phyloP scores from a whole-genome alignment of 2,888 invertebrate genomes.

The Lasioglossum calceatum region DNA sequence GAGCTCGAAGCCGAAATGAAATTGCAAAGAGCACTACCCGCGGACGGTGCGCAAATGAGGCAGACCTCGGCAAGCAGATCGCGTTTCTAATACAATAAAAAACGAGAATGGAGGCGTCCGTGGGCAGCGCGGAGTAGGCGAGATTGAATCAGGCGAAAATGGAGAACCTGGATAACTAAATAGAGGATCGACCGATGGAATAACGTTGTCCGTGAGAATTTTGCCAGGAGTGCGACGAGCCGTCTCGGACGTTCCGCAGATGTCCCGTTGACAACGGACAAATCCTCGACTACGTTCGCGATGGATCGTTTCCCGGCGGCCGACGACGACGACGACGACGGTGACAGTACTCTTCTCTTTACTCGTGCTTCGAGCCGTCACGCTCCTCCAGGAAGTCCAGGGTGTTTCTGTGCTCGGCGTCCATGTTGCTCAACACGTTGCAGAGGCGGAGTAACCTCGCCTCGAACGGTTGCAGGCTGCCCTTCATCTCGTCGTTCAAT shows the following conservation, averaged over 20 bases:
- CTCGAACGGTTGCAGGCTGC: conserved; percentile 60
- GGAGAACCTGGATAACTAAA: neutral
- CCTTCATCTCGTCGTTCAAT: conserved; percentile 52
- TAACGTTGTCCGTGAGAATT: conserved; percentile 44
- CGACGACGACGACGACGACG: conserved; percentile 8
- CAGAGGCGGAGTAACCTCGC: conserved; percentile 71
- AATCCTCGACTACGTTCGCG: neutral
- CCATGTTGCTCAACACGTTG: conserved; percentile 63
- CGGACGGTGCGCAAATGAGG: neutral
- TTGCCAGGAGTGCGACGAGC: conserved; percentile 13
- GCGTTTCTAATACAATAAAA: neutral
- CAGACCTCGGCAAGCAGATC: neutral
- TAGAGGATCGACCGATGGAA: conserved; percentile 21
- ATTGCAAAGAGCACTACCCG: neutral
- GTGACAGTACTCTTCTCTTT: conserved; percentile 23
- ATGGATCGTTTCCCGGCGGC: neutral
- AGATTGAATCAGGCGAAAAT: conserved; percentile 4
- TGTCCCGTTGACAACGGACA: conserved; percentile 4
- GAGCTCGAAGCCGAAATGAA: neutral
- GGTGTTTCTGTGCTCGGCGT: conserved; percentile 59
- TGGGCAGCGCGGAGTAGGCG: neutral
- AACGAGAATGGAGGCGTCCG: neutral
- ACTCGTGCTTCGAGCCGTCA: conserved; percentile 63
- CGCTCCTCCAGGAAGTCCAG: conserved; percentile 61
- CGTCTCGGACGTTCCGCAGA: neutral